Evolutionary conservation across 2,113 vertebrate species (phyloP).

Genomic region (Myrmecophaga tridactyla): DNA sequence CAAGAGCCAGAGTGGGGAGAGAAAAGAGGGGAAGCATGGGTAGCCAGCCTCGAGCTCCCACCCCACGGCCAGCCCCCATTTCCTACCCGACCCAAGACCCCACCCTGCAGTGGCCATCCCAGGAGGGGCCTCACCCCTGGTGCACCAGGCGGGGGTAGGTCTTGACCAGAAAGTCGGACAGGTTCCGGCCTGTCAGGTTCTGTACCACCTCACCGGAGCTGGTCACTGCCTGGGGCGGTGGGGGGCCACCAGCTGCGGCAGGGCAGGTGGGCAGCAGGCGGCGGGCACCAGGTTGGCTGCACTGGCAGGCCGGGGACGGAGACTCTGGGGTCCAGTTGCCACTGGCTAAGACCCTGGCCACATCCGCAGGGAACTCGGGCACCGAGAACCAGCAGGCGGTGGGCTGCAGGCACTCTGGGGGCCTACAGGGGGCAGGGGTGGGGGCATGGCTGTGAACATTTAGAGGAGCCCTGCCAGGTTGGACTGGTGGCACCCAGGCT

Average conservation of each 20-base stretch:
- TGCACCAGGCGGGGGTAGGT: slow-evolving; percentile 93
- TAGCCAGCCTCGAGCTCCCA: rapidly evolving
- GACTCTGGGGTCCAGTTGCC: slow-evolving; percentile 85
- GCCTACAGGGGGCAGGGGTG: background rate
- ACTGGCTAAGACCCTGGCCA: slow-evolving; percentile 78
- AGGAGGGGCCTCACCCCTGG: slow-evolving; percentile 83
- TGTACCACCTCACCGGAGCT: slow-evolving; percentile 85
- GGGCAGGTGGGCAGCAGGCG: slow-evolving; percentile 92
- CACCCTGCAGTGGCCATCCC: rapidly evolving
- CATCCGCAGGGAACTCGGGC: slow-evolving; percentile 72
- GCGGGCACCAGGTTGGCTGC: slow-evolving; percentile 83
- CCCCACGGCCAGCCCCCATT: background rate
- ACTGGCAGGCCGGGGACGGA: slow-evolving; percentile 87
- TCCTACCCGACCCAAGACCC: background rate
- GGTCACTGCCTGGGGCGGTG: slow-evolving; percentile 86
- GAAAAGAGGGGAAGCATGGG: background rate
- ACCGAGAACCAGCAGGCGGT: slow-evolving; percentile 67
- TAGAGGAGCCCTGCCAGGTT: slow-evolving; percentile 27
- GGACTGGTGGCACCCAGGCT: background rate
- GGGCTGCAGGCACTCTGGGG: slow-evolving; percentile 5
- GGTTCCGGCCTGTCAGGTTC: slow-evolving; percentile 91
- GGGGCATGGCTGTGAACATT: background rate
- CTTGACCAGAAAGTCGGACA: slow-evolving; percentile 95
- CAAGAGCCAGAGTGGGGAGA: background rate
- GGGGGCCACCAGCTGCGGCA: slow-evolving; percentile 85